Evolutionary conservation across 2,113 vertebrate species (phyloP), one percentile per base, ranked within the genome.

Genomic region (Sinocyclocheilus anophthalmus): DNA sequence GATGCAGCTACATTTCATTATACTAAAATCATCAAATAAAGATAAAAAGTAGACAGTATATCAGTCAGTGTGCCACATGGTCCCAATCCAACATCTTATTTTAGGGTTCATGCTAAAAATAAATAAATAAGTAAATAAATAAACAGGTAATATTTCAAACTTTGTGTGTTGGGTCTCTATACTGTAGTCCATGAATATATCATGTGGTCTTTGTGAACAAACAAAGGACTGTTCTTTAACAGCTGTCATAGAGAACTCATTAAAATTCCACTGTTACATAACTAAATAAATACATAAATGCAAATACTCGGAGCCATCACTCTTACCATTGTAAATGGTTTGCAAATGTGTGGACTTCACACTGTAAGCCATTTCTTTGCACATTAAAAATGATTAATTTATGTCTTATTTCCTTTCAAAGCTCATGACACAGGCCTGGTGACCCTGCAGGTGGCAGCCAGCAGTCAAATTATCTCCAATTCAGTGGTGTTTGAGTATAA

Each of bases 401-500:
- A 0, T 26, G 2, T 42, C 78, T 45, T 57, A 13, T 86, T 10
- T 89, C 30, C 89, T 53, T 89, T 89, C 85, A 88, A 90, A 99
- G 98, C 98, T 90, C 98, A 99, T n/a, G 98, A 98, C 93, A 99
- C 98, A 75, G 98, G 98, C 89, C 96, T 99, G 1, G 98, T 99
- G 94, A 98, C 97, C 91, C 96, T 99, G 90, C 98, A 99, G 95
- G 98, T 99, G 87, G 97, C 97, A 90, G 97, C 97, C 96, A 97
- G 98, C 83, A 97, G 96, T 91, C 97, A 98, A 92, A 96, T 98
- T 91, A 97, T 99, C 95, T 99, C 98, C 89, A 98, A 97, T 89
- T 99, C 98, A 0, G 98, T 99, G 94, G 97, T 99, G 90, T 99
- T 99, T 93, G 98, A 99, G 92, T 99, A 99, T 92, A 99, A 99